Conservation (phyloP, 2,113 vertebrate species). For the Furnarius figulus region DNA sequence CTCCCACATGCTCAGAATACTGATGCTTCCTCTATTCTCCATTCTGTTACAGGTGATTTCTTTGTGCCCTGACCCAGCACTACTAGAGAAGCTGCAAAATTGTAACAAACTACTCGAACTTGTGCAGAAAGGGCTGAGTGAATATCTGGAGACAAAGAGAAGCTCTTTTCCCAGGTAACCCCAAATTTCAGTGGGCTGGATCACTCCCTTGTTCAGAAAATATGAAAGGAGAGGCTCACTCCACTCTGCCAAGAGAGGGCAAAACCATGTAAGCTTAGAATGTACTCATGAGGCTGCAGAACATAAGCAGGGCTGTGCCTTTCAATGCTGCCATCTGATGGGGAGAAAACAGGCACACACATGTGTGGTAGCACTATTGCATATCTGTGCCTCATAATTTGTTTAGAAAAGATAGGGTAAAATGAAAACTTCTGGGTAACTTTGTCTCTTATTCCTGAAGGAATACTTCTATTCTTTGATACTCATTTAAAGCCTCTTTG, state of each 20-base stretch:
- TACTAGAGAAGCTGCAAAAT: constrained; percentile 79
- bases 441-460: neutral
- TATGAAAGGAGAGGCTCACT: neutral
- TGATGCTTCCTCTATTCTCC: constrained; percentile 10
- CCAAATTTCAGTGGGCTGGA: neutral
- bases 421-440: neutral
- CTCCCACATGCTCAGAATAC: neutral
- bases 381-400: neutral
- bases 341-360: neutral
- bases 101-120: constrained; percentile 84
- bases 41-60: constrained; percentile 80
- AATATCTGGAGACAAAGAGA: constrained; percentile 90
- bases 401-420: neutral
- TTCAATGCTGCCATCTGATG: constrained; percentile 54
- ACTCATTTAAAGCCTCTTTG: neutral
- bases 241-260: neutral
- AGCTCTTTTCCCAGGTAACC: constrained; percentile 83
- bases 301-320: neutral
- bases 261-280: neutral
- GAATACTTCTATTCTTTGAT: neutral
- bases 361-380: fast-evolving
- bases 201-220: neutral
- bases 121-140: constrained; percentile 89
- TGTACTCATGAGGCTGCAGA: neutral
- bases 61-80: constrained; percentile 80